Base-by-base conservation (phyloP, 1,140 invertebrate species). In the Prorops nasuta region DNA sequence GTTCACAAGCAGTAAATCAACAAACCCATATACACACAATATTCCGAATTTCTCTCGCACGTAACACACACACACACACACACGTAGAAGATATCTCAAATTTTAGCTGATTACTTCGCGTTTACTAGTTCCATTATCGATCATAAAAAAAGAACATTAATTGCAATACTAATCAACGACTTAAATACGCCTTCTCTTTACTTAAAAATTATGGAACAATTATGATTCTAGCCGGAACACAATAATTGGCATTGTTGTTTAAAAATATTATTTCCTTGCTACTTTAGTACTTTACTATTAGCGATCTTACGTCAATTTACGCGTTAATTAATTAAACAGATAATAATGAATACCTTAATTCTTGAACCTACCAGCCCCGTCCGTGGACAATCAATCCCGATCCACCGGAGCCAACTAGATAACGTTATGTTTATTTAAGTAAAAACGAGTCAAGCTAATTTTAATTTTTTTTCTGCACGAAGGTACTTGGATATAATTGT, bases 161-260 rank as follows among this genome's bases (percentile, higher is more conserved):
- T n/a, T n/a, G n/a, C n/a, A n/a, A n/a, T n/a, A 65, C 60, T 65
- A 67, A 67, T 61, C 61, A 62, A 67, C 63, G 64, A 67, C 63
- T 65, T 65, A 66, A 61, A 67, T 64, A 67, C 60, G 52, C 41
- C 40, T 50, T 45, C 24, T 50, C 52, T 40, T 55, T 38, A 58
- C 54, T 66, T 64, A 64, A 60, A 42, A 61, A 44, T 67, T 63
- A 67, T 44, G 52, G 56, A 66, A 66, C 63, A 66, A 69, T 63
- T 69, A 66, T 67, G 63, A 67, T 67, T 66, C 56, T 60, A 54
- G 58, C 44, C 47, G 63, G 68, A 72, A 72, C 68, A 72, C 70
- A 72, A 71, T 70, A 52, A 58, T 71, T 71, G 68, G 67, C 58
- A 65, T 60, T 69, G 34, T 38, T 38, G 44, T 48, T 67, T 63